phyloP scores from a whole-genome alignment of 2,888 invertebrate genomes.

The Meghimatium bilineatum region DNA sequence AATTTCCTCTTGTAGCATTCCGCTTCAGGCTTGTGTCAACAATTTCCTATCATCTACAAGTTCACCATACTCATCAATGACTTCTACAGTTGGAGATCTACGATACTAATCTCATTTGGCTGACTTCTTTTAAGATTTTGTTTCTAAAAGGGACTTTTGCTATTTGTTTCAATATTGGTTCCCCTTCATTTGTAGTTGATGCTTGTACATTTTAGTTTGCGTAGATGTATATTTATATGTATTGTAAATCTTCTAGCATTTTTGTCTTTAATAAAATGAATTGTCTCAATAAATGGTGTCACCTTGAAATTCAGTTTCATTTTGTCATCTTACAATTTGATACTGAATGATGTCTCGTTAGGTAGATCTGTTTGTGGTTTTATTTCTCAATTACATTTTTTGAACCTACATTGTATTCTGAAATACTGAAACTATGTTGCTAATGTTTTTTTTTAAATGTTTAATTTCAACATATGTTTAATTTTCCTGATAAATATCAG shows the following conservation, averaged over 20 bases:
- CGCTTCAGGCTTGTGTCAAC: constrained; percentile 42
- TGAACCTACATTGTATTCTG: neutral
- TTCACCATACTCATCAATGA: neutral
- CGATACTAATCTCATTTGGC: neutral
- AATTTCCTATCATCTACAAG: constrained; percentile 12
- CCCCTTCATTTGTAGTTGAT: neutral
- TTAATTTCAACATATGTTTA: neutral
- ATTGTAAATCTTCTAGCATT: neutral
- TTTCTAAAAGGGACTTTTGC: neutral
- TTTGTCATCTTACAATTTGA: neutral
- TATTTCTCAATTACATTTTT: neutral
- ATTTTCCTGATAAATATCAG: neutral
- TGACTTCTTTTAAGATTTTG: neutral
- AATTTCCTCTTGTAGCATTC: constrained; percentile 45
- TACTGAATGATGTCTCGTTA: neutral
- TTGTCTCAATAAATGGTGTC: neutral
- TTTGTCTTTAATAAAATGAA: neutral
- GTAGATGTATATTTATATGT: constrained; percentile 1
- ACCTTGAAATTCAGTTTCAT: neutral
- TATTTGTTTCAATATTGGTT: neutral
- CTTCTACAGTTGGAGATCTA: neutral
- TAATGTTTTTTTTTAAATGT: neutral
- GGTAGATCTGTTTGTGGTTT: neutral
- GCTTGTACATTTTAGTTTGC: neutral
- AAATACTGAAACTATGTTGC: neutral